Evolutionary conservation across 2,888 invertebrate species (phyloP).

Genomic region (Leptogaster cylindrica): DNA sequence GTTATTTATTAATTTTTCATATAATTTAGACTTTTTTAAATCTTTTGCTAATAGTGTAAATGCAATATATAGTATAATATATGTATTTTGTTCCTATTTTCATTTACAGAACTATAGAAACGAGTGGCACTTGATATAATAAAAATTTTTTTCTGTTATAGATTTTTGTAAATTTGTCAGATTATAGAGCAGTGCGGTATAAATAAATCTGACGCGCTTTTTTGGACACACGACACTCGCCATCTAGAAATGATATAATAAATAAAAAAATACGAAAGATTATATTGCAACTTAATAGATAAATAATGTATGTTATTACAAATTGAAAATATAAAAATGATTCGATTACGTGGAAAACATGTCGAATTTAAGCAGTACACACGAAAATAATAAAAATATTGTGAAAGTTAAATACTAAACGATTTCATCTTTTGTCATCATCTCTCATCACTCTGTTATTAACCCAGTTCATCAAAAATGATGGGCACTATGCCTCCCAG

Average conservation of each 20-base stretch:
- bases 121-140: too few species aligned
- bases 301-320: too few species aligned
- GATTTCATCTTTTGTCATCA: slow-evolving; percentile 44
- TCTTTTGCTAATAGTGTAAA: too few species aligned
- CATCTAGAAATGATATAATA: slow-evolving; percentile 51
- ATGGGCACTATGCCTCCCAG: slow-evolving; percentile 64
- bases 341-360: slow-evolving; percentile 16
- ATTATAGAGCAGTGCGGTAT: slow-evolving; percentile 49
- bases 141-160: slow-evolving; percentile 51
- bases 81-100: too few species aligned
- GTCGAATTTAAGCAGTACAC: slow-evolving; percentile 36
- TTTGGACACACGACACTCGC: slow-evolving; percentile 62
- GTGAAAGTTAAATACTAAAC: slow-evolving; percentile 29
- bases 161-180: slow-evolving; percentile 54
- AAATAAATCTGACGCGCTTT: slow-evolving; percentile 50
- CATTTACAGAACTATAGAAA: too few species aligned
- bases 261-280: slow-evolving; percentile 9
- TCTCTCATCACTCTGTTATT: slow-evolving; percentile 46
- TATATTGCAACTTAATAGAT: slow-evolving; percentile 10
- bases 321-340: slow-evolving; percentile 14
- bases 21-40: too few species aligned
- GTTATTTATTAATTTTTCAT: too few species aligned
- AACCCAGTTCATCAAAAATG: slow-evolving; percentile 58
- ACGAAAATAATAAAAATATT: slow-evolving; percentile 38
- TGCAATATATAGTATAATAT: too few species aligned